Evolutionary conservation across 2,797 vertebrate genomes (phyloP).

Genomic region (Streptopelia turtur): DNA sequence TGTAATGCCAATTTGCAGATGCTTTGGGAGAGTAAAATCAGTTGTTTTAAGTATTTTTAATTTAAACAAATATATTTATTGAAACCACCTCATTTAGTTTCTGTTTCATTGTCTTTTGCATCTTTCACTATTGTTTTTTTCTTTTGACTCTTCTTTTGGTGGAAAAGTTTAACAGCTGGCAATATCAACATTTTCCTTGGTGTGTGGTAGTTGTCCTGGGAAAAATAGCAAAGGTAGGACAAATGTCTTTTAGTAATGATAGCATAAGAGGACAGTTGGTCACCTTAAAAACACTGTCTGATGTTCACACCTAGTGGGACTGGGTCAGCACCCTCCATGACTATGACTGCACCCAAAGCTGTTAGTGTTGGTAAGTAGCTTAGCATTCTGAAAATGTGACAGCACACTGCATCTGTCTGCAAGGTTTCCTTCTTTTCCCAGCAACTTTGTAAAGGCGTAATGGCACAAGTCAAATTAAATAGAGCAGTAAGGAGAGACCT

Average conservation of each 20-base stretch:
- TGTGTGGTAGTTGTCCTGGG: background rate
- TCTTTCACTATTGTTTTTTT: background rate
- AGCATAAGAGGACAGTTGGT: background rate
- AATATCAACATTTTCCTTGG: background rate
- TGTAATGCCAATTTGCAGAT: background rate
- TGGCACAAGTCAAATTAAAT: background rate
- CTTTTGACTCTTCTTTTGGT: background rate
- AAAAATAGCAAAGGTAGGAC: background rate
- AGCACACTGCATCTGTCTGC: background rate
- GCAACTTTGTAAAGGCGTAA: background rate
- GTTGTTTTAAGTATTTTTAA: background rate
- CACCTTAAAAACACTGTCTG: background rate
- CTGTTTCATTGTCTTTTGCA: background rate
- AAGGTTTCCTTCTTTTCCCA: background rate
- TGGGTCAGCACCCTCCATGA: accelerated
- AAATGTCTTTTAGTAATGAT: background rate
- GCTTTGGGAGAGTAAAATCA: background rate
- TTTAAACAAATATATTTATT: background rate
- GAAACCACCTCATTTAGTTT: background rate
- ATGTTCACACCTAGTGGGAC: background rate
- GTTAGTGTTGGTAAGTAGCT: background rate
- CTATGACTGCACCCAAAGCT: background rate
- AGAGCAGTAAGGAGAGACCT: background rate
- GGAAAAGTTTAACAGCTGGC: background rate
- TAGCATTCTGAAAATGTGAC: background rate